phyloP scores from a whole-genome alignment of 2,113 vertebrate genomes.

The Butastur rufipennis region DNA sequence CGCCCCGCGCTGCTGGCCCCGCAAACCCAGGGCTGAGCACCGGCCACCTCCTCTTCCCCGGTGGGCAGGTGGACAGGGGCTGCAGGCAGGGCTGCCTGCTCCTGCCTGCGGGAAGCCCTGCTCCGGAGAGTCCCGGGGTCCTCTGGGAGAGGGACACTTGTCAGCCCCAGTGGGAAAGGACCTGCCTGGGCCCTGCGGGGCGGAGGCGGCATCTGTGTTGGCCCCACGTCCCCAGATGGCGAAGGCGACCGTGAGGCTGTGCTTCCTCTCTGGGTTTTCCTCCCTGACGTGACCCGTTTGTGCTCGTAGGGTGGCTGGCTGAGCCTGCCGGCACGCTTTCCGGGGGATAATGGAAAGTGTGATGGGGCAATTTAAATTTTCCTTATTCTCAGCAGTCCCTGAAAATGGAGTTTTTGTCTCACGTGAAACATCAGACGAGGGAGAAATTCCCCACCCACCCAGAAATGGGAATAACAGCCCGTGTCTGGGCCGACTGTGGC shows the following conservation, averaged over 20 bases:
- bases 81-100: background rate
- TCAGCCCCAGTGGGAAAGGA: rapidly evolving
- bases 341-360: conserved; percentile 14
- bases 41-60: background rate
- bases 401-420: background rate
- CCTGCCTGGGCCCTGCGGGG: rapidly evolving
- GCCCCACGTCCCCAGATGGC: rapidly evolving
- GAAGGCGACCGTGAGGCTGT: rapidly evolving
- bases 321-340: background rate
- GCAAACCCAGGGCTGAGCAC: background rate
- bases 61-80: background rate
- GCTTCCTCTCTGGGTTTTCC: conserved; percentile 35
- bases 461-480: background rate
- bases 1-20: background rate
- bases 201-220: rapidly evolving
- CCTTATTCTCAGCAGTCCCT: background rate
- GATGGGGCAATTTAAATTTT: conserved; percentile 1
- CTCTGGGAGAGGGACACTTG: rapidly evolving
- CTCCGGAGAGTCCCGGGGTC: too few relatives aligned
- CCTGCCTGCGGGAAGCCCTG: background rate
- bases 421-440: rapidly evolving
- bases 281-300: background rate
- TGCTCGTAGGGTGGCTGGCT: rapidly evolving
- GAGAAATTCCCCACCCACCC: conserved; percentile 36
- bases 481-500: rapidly evolving